Conservation (phyloP, 2,888 invertebrate species). For the Lepidocyrtinus sp. region DNA sequence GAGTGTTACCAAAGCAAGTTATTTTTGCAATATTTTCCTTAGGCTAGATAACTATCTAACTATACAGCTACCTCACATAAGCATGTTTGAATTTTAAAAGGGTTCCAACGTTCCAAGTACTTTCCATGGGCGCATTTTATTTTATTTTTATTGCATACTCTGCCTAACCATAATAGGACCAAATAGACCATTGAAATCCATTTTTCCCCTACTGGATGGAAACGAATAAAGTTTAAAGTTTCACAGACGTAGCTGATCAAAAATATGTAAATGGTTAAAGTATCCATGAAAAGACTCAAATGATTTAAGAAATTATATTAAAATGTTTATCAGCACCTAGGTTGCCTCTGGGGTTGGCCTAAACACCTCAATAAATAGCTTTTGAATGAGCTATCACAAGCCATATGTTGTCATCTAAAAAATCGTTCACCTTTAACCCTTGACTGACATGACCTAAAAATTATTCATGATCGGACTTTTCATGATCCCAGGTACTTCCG, state of each 20-base stretch:
- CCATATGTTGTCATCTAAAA: no score
- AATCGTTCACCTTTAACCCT: no score
- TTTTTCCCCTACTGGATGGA: conserved; percentile 4
- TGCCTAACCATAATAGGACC: conserved; percentile 14
- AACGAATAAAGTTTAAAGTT: conserved; percentile 13
- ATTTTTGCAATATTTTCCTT: conserved; percentile 11
- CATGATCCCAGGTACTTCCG: neutral
- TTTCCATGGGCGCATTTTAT: neutral
- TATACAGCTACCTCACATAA: neutral
- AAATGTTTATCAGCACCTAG: no score
- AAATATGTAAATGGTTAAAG: no score
- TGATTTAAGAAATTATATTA: no score
- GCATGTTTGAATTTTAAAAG: conserved; percentile 3
- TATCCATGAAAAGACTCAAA: no score
- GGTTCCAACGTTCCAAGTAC: neutral
- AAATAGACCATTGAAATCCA: conserved; percentile 15
- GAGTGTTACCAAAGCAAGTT: neutral
- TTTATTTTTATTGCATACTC: conserved; percentile 14
- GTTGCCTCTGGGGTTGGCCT: no score
- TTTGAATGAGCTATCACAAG: no score
- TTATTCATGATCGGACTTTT: no score
- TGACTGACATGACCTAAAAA: no score
- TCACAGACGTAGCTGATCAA: no score
- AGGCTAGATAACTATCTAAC: neutral
- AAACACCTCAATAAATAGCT: no score